Evolutionary conservation across 2,113 vertebrate species (phyloP).

Genomic region (Embiotoca jacksoni): DNA sequence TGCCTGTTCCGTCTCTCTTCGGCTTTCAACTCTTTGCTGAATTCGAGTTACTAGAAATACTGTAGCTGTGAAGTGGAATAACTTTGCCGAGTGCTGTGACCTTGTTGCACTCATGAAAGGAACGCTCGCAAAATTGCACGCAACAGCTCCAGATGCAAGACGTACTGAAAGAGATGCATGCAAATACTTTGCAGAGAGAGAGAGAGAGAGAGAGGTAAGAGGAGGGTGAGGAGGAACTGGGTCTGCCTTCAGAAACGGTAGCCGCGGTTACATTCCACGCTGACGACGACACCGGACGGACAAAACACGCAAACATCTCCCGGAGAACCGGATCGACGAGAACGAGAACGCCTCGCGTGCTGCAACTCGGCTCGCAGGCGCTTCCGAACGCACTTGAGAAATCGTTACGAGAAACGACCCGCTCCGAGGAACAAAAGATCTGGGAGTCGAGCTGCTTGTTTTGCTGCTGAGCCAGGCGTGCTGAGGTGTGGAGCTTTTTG

Average conservation of each 20-base stretch:
- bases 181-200: not conserved
- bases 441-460: not conserved
- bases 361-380: no score
- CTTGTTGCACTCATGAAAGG: conserved; percentile 48
- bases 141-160: not conserved
- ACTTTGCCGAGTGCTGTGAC: conserved; percentile 45
- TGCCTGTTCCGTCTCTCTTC: conserved; percentile 22
- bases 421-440: not conserved
- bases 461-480: not conserved
- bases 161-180: not conserved
- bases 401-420: no score
- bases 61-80: conserved; percentile 40
- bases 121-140: not conserved
- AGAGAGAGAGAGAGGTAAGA: not conserved
- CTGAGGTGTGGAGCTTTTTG: not conserved
- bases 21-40: conserved; percentile 35
- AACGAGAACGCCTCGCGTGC: no score
- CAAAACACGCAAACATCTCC: not conserved
- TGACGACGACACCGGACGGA: conserved; percentile 42
- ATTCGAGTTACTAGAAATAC: conserved; percentile 29
- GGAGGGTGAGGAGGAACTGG: no score
- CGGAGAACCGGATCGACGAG: no score
- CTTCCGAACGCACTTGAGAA: no score
- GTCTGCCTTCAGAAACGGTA: not conserved
- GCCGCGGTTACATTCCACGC: conserved; percentile 10